Percentiles rank a stretch among this genome's conserved stretches.
Conservation (phyloP, 2,797 vertebrate species). For the Halcyon smyrnensis region DNA sequence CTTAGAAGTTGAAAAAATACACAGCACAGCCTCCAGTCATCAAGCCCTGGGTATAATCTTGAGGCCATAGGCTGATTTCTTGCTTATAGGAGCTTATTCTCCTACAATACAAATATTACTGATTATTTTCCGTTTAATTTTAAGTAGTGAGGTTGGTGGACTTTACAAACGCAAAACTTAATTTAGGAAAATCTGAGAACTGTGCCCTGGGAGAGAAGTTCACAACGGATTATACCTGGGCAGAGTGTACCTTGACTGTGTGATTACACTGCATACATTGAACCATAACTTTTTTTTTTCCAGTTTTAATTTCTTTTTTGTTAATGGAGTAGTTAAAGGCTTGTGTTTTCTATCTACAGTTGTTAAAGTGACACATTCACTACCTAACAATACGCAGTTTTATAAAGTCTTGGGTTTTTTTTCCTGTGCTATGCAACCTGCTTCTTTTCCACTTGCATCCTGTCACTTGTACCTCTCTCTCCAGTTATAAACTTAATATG, state of each 20-base stretch:
- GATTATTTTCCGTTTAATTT: not conserved
- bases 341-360: not conserved
- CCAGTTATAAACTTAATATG: not conserved
- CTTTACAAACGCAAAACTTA: not conserved
- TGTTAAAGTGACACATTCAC: not conserved
- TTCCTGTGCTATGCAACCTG: fast-evolving
- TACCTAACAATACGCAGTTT: not conserved
- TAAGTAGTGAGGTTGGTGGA: not conserved
- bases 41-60: not conserved
- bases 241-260: not conserved
- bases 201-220: not conserved
- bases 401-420: not conserved
- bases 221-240: not conserved
- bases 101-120: not conserved
- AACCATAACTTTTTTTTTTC: not conserved
- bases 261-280: not conserved
- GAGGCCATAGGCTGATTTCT: not conserved
- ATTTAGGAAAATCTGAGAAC: not conserved
- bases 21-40: fast-evolving
- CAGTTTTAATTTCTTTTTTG: not conserved
- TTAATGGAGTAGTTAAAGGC: not conserved
- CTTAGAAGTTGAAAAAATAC: not conserved
- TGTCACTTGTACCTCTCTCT: not conserved
- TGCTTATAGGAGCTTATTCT: not conserved
- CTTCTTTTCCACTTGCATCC: not conserved